A percentile compares a stretch with the other conserved stretches of the same genome.
These are phyloP conservation scores for Cyrtodaria siliqua DNA, from an alignment of 2,888 invertebrate species.

Conservation along the genomic window DNA sequence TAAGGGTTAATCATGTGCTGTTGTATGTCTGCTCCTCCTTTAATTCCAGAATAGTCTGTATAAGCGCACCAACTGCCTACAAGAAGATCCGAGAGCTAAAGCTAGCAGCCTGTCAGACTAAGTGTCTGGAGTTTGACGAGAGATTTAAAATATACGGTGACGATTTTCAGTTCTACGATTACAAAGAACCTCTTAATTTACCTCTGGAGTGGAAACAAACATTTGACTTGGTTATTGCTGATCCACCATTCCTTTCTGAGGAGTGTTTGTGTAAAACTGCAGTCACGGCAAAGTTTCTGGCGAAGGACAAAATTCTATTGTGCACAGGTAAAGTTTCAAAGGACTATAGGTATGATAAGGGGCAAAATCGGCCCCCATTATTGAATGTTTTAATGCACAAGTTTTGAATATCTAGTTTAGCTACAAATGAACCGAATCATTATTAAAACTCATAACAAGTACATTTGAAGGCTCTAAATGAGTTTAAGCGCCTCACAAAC, in stretches of 20 bases:
- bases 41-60: conserved; percentile 89
- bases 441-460: too few relatives aligned
- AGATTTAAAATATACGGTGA: conserved; percentile 92
- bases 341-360: too few relatives aligned
- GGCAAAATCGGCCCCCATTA: too few relatives aligned
- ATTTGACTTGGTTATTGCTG: conserved; percentile 95
- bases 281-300: conserved; percentile 91
- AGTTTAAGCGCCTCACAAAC: too few relatives aligned
- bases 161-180: conserved; percentile 95
- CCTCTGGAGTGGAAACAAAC: conserved; percentile 88
- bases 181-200: conserved; percentile 91
- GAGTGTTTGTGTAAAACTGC: conserved; percentile 96
- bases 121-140: conserved; percentile 92
- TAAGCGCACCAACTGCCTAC: conserved; percentile 96
- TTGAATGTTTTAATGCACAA: too few relatives aligned
- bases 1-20: too few relatives aligned
- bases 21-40: too few relatives aligned
- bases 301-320: conserved; percentile 92
- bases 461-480: too few relatives aligned
- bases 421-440: too few relatives aligned
- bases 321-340: conserved; percentile 91
- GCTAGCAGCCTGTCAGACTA: conserved; percentile 58
- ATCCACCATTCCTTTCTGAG: conserved; percentile 97
- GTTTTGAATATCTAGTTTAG: too few relatives aligned
- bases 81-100: conserved; percentile 85